phyloP scores from a whole-genome alignment of 1,140 invertebrate species.

The Dendrolimus kikuchii region DNA sequence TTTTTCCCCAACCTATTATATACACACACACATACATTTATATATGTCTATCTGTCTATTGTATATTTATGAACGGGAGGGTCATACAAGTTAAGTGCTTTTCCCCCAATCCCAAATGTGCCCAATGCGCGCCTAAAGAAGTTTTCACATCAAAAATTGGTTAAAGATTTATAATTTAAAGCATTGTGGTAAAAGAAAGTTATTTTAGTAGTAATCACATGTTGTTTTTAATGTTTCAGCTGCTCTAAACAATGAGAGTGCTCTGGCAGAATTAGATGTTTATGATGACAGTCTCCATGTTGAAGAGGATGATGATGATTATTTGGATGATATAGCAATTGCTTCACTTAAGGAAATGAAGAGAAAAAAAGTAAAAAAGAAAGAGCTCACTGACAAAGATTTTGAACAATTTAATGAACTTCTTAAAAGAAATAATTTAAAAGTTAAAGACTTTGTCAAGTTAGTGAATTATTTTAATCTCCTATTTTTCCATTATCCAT shows the following conservation, averaged over 20 bases:
- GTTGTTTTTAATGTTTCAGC: conserved; percentile 18
- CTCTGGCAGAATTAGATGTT: conserved; percentile 2
- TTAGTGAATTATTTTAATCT: conserved; percentile 23
- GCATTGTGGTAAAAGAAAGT: too few species aligned
- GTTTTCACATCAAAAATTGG: too few species aligned
- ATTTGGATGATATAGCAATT: conserved; percentile 37
- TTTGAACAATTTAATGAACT: conserved; percentile 36
- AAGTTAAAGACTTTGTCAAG: conserved; percentile 59
- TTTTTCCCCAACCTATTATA: too few species aligned
- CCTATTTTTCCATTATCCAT: too few species aligned
- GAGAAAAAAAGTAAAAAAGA: conserved; percentile 32
- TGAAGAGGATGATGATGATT: conserved; percentile 32
- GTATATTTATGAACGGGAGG: too few species aligned
- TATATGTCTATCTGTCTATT: too few species aligned
- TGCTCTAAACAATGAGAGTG: conserved; percentile 29
- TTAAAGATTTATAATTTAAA: too few species aligned
- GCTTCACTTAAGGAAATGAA: conserved; percentile 44
- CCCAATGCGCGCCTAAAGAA: too few species aligned
- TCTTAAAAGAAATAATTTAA: conserved; percentile 41
- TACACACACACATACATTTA: too few species aligned
- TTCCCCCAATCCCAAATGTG: too few species aligned
- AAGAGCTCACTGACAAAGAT: conserved; percentile 33
- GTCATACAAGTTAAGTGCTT: too few species aligned
- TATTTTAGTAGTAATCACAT: too few species aligned
- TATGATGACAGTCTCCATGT: conserved; percentile 20